Conservation (phyloP, 2,113 vertebrate genomes). For the Micronisus gabar region DNA sequence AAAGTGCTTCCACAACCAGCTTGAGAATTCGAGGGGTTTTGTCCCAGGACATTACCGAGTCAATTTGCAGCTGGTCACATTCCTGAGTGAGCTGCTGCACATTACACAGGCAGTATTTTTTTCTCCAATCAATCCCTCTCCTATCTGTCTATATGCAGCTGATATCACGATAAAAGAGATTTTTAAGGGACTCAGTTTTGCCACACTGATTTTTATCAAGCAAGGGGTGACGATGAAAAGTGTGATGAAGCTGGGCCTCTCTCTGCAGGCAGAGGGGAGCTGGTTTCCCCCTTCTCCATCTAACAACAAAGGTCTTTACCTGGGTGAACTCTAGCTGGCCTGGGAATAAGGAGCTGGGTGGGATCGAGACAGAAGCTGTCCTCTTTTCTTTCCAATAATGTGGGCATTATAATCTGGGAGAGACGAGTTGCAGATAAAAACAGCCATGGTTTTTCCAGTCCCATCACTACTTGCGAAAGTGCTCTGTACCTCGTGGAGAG, state of each 20-base stretch:
- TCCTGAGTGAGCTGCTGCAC: neutral
- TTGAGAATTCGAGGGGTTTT: constrained; percentile 10
- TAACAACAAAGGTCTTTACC: neutral
- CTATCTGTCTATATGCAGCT: neutral
- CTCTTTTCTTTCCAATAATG: neutral
- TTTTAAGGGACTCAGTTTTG: neutral
- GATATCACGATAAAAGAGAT: neutral
- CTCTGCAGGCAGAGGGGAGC: neutral
- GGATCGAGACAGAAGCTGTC: neutral
- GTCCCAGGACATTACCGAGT: constrained; percentile 18
- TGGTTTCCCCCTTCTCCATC: neutral
- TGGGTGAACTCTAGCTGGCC: neutral
- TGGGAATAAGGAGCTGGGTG: neutral
- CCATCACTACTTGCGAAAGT: neutral
- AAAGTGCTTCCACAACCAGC: neutral
- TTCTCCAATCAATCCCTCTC: neutral
- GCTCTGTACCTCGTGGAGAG: neutral
- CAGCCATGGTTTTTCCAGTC: neutral
- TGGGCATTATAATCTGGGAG: neutral
- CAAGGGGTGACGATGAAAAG: neutral
- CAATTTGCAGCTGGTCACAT: constrained; percentile 4
- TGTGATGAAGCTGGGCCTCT: neutral
- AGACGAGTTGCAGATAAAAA: neutral
- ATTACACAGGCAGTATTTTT: neutral
- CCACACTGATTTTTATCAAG: neutral